Evolutionary conservation across 2,888 invertebrate species (phyloP).

Genomic region (Caenorhabditis panamensis): DNA sequence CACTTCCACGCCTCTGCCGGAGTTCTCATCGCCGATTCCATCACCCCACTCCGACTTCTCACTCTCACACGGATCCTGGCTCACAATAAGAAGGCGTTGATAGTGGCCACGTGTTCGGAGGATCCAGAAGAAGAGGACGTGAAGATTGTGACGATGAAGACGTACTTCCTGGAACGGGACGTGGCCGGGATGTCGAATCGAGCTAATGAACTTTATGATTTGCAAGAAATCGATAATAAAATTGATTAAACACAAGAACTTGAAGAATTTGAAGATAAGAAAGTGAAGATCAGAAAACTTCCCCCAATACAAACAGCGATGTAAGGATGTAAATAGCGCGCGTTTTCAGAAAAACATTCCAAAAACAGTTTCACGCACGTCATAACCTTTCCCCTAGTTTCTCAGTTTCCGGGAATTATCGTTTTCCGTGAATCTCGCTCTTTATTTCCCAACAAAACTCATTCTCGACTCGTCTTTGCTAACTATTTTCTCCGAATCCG

Average conservation of each 20-base stretch:
- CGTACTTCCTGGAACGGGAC: constrained; percentile 54
- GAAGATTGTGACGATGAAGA: constrained; percentile 49
- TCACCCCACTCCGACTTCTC: constrained; percentile 36
- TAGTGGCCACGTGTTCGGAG: constrained; percentile 37
- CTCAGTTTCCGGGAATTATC: background rate
- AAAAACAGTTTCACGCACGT: too few relatives aligned
- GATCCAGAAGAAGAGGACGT: constrained; percentile 25
- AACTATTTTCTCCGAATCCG: background rate
- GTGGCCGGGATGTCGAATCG: constrained; percentile 36
- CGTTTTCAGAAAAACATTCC: too few relatives aligned
- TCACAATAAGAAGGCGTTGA: constrained; percentile 53
- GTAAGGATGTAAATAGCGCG: too few relatives aligned
- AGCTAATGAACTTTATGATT: constrained; percentile 43
- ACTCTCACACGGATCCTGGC: constrained; percentile 55
- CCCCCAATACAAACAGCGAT: background rate
- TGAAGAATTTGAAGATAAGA: background rate
- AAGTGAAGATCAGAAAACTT: too few relatives aligned
- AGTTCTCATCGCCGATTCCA: constrained; percentile 38
- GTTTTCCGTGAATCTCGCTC: too few relatives aligned
- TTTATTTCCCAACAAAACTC: constrained; percentile 20
- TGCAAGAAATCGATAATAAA: background rate
- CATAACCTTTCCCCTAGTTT: background rate
- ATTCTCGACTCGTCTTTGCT: constrained; percentile 46
- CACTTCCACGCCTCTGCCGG: constrained; percentile 57
- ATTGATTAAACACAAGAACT: background rate